Evolutionary conservation across 2,797 vertebrate genomes (phyloP).

Genomic region (Tapirus indicus): DNA sequence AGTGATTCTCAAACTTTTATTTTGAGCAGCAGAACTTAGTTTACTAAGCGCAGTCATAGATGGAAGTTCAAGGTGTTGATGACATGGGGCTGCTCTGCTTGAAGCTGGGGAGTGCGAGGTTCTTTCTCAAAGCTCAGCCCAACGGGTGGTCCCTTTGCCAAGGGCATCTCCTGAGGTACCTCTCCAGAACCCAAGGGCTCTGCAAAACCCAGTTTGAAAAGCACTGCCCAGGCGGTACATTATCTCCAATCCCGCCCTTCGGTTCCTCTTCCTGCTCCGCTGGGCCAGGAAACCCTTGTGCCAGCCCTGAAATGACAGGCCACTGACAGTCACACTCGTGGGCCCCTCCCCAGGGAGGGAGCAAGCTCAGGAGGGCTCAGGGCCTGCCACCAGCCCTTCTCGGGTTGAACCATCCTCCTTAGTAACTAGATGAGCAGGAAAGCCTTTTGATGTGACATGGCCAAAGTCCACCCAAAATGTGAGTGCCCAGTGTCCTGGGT

Average conservation of each 20-base stretch:
- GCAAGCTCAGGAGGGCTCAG: neutral
- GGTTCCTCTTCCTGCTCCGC: neutral
- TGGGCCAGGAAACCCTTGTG: neutral
- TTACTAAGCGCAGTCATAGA: neutral
- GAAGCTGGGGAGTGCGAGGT: neutral
- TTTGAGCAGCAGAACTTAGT: constrained; percentile 58
- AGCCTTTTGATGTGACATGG: neutral
- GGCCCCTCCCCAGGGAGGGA: neutral
- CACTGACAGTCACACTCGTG: neutral
- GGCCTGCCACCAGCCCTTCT: neutral
- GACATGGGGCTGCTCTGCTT: neutral
- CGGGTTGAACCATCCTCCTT: neutral
- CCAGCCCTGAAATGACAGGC: neutral
- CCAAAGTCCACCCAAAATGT: neutral
- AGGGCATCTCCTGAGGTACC: constrained; percentile 27
- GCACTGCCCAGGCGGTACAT: constrained; percentile 41
- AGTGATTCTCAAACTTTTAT: constrained; percentile 53
- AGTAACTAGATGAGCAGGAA: neutral
- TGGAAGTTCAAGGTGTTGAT: neutral
- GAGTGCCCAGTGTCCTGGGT: neutral
- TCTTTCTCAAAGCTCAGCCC: neutral
- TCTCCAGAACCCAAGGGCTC: constrained; percentile 68
- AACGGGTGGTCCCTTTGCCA: fast-evolving
- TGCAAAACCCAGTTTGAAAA: neutral
- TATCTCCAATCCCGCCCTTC: neutral